Base-by-base conservation (phyloP, 2,797 vertebrate species). In the Coregonus sp. region DNA sequence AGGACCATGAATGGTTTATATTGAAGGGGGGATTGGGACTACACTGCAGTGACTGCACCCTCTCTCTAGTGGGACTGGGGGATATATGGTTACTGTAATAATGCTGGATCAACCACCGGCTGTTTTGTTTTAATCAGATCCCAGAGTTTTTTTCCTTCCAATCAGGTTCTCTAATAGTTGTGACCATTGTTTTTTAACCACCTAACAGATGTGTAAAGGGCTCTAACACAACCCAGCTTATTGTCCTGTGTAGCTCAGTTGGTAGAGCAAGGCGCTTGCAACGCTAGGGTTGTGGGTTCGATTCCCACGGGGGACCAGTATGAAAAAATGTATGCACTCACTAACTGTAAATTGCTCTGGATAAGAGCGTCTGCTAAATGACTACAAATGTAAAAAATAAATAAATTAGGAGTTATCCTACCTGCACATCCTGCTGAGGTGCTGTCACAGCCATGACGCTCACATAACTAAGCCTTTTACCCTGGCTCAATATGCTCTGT, bases 21-120 rank as follows among this genome's bases (percentile, higher is more conserved):
- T 47, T 47, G 40, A 47, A 47, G 2, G 9, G 9, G 9, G 40
- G 9, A 47, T 47, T 47, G 11, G 40, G 40, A 47, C 40, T 1
- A 59, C 56, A n/a, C 56, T 6, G 18, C 56, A 25, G 25, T 73
- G n/a, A 25, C 56, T 78, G 54, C 77, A 56, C 63, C 73, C 75
- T 87, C 66, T 56, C 52, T 81, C 52, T 73, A 73, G 80, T 79
- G 75, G 71, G 72, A 52, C 84, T 63, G 78, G 78, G 67, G 20
- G 85, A 85, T 88, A 81, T 85, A 78, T 84, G 76, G 82, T 89
- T 83, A 20, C 56, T n/a, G 6, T 2, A 84, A 82, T 91, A 89
- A 88, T 87, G 84, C 88, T 84, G 80, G 35, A 89, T 89, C 86
- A 90, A 84, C 59, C 89, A 78, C 86, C 90, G 93, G 89, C 5